Percentiles rank a stretch among this genome's conserved stretches.
These are phyloP conservation scores for Lissonota sp. DNA, from an alignment of 2,888 invertebrate species.

Conservation along the genomic window DNA sequence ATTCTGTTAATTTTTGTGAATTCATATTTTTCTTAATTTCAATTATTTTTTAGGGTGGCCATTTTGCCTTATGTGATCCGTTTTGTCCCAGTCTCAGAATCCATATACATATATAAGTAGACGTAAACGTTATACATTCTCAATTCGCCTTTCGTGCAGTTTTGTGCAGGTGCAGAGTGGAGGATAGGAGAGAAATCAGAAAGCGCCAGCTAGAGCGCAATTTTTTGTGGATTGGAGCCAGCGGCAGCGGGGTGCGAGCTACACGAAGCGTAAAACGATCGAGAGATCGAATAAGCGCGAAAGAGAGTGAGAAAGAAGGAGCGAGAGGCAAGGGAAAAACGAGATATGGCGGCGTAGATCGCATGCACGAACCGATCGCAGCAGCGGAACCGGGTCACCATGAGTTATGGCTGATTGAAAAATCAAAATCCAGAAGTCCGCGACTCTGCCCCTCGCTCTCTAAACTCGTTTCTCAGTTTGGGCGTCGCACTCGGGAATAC, in stretches of 20 bases:
- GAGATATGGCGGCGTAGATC: slow-evolving; percentile 6
- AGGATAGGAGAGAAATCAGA: slow-evolving; percentile 16
- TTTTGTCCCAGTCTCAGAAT: no score
- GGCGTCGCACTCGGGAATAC: slow-evolving; percentile 25
- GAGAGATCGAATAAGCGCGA: neutral
- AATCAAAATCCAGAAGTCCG: slow-evolving; percentile 56
- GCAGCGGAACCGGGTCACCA: slow-evolving; percentile 52
- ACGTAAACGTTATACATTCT: slow-evolving; percentile 22
- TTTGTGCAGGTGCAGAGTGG: slow-evolving; percentile 35
- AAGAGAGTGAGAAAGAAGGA: slow-evolving; percentile 7
- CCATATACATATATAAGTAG: neutral
- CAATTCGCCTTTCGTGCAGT: slow-evolving; percentile 14
- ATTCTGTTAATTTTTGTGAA: no score
- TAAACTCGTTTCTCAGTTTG: neutral
- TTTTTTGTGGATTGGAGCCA: slow-evolving; percentile 49
- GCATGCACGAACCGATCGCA: slow-evolving; percentile 32
- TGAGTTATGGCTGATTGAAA: slow-evolving; percentile 66
- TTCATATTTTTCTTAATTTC: no score
- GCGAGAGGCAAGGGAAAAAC: neutral
- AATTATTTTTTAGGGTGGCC: no score
- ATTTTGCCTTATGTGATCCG: no score
- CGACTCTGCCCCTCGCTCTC: slow-evolving; percentile 3
- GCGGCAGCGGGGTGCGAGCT: slow-evolving; percentile 8
- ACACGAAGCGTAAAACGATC: neutral
- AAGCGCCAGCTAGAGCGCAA: slow-evolving; percentile 8